Base-by-base conservation (phyloP, 2,888 invertebrate genomes). In the Drosophila anomalata region DNA sequence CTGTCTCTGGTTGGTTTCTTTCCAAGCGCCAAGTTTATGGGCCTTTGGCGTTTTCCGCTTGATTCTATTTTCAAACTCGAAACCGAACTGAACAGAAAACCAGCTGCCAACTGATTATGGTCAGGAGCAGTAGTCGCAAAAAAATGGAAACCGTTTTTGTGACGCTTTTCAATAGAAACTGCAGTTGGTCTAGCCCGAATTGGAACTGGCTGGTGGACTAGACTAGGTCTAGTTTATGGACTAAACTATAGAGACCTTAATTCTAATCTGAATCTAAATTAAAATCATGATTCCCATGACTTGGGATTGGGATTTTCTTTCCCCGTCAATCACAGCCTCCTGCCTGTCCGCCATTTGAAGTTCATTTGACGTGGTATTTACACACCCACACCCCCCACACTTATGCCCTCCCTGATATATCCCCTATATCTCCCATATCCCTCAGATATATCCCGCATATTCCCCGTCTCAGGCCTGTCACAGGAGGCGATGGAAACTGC, bases 1-100 rank as follows among this genome's bases (percentile, higher is more conserved):
- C 50, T 29, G 20, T 1, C 7, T 8, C 9, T 5, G 0, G 3
- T 0, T 5, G 6, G 48, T 63, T 55, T 58, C 67, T 73, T 60
- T 71, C 57, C 59, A 67, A 65, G 59, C 51, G 58, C 75, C 65
- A 56, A 77, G 83, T 83, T 82, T 82, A 88, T 88, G 84, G 88
- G 63, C 83, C 83, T 83, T 87, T 70, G 76, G 76, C 76, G 63
- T 83, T 78, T 88, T 81, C 79, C 83, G 77, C 83, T 79, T 74
- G 74, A 65, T 82, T 87, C 88, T 87, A 85, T 87, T 81, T 81
- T 78, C 67, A 80, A 77, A 71, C 63, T 59, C 39, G 17, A 17
- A 17, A 17, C 17, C 17, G 17, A 60, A 39, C 24, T 12, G 33
- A 14, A n/a, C 20, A 17, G 29, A 31, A 22, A 48, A 29, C 8